Base-by-base conservation (phyloP, 2,888 invertebrate genomes). In the Steinernema carpocapsae region DNA sequence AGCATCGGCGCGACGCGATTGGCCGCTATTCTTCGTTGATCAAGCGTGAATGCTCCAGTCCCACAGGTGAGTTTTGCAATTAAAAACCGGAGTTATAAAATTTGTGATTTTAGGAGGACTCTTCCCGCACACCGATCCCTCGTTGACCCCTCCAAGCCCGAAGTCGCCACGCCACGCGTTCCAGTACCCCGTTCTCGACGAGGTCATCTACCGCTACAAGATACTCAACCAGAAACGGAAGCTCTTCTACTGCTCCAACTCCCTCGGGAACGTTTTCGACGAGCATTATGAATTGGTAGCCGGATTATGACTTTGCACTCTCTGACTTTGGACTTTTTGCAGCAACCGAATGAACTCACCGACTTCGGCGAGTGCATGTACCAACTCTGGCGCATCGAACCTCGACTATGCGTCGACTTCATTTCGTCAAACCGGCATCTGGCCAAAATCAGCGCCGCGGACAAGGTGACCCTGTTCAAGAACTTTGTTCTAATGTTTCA, bases 1-100 rank as follows among this genome's bases (percentile, higher is more conserved):
- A 85, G 80, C 84, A 83, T 42, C 79, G 85, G 22, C 76, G 85
- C 14, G 85, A 85, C 51, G 85, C 85, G 4, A 85, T 85, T 29
- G 85, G 85, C 7, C 84, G 83, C 72, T 85, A 84, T 73, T 84
- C 84, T 10, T 77, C 77, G 3, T 79, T 77, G 19, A 79, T 81
- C 46, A 82, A 83, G 70, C 72, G 79, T 46, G 83, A 82, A 72
- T 72, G 56, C n/a, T 37, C 56, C 6, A 70, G 74, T 37, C 70
- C 70, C n/a, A 43, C n/a, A 19, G 52, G 48, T 46, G 12, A 45
- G 22, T 26, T n/a, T n/a, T n/a, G n/a, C n/a, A n/a, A n/a, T n/a
- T n/a, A n/a, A n/a, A n/a, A n/a, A n/a, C n/a, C n/a, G 29, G 26
- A 32, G 70, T 24, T n/a, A 29, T 32, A 74, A 74, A 37, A 64